A percentile compares a stretch with the other conserved stretches of the same genome.
Conservation (phyloP, 2,797 vertebrate species). For the Diglossa cyanea region DNA sequence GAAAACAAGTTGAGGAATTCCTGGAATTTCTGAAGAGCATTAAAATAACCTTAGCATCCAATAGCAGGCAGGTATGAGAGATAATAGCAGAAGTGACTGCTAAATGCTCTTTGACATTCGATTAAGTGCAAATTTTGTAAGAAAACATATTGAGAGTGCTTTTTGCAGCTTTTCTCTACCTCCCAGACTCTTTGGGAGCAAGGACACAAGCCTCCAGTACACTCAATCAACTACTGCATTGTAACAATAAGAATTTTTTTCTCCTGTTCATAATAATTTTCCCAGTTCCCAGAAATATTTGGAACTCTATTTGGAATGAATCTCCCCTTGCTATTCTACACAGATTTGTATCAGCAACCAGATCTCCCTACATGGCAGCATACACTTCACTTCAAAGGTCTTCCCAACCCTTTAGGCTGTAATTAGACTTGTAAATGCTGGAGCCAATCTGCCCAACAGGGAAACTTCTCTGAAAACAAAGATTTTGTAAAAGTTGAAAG, state of each 20-base stretch:
- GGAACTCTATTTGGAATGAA: neutral
- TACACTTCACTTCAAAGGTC: constrained; percentile 33
- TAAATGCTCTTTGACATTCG: neutral
- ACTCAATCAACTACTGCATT: neutral
- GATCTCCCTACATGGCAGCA: constrained; percentile 1
- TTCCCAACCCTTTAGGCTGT: constrained; percentile 15
- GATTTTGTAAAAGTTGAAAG: constrained; percentile 14
- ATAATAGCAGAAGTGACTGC: constrained; percentile 10
- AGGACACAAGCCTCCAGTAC: neutral
- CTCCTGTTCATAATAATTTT: neutral
- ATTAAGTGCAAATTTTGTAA: constrained; percentile 4
- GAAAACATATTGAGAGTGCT: neutral
- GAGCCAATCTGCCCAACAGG: constrained; percentile 39
- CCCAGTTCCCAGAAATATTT: neutral
- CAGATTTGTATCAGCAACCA: constrained; percentile 9
- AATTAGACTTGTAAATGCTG: constrained; percentile 34
- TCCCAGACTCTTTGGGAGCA: neutral
- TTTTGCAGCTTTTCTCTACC: neutral
- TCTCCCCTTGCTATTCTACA: neutral
- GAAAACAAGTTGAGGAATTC: constrained; percentile 27
- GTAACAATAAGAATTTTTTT: neutral
- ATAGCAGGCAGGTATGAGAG: neutral
- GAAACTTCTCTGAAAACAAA: constrained; percentile 28
- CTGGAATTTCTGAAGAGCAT: constrained; percentile 43
- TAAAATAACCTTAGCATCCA: neutral